Evolutionary conservation across 2,797 vertebrate genomes (phyloP).

Genomic region (Podarcis lilfordi): DNA sequence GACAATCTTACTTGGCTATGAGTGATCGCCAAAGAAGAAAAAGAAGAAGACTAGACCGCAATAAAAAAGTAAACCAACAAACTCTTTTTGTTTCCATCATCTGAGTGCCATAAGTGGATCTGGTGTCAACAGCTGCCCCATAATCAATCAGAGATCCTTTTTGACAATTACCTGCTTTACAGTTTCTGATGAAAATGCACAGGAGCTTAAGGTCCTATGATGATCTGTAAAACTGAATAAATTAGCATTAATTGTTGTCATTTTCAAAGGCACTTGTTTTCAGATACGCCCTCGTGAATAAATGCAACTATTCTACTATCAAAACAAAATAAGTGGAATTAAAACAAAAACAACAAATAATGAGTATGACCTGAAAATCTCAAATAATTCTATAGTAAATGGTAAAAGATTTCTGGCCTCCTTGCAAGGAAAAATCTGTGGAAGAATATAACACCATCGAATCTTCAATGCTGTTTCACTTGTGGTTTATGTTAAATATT

Average conservation of each 20-base stretch:
- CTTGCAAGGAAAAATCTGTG: neutral
- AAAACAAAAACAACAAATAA: no score
- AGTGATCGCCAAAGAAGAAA: no score
- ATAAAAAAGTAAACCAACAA: no score
- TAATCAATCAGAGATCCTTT: neutral
- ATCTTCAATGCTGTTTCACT: neutral
- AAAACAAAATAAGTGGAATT: neutral
- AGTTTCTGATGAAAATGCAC: neutral
- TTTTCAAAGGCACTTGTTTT: neutral
- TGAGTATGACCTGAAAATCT: neutral
- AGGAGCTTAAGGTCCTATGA: neutral
- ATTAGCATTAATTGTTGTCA: neutral
- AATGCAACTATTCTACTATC: neutral
- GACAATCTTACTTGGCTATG: no score
- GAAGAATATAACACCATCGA: neutral
- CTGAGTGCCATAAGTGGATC: no score
- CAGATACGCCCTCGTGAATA: neutral
- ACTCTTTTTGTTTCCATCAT: no score
- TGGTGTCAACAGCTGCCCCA: no score
- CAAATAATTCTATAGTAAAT: neutral
- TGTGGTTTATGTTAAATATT: neutral
- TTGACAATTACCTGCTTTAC: neutral
- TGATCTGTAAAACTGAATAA: neutral
- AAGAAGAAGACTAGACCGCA: no score
- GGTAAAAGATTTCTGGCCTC: neutral